These are phyloP conservation scores for Cancer borealis DNA, from an alignment of 2,888 invertebrate genomes.

Conservation along the genomic window DNA sequence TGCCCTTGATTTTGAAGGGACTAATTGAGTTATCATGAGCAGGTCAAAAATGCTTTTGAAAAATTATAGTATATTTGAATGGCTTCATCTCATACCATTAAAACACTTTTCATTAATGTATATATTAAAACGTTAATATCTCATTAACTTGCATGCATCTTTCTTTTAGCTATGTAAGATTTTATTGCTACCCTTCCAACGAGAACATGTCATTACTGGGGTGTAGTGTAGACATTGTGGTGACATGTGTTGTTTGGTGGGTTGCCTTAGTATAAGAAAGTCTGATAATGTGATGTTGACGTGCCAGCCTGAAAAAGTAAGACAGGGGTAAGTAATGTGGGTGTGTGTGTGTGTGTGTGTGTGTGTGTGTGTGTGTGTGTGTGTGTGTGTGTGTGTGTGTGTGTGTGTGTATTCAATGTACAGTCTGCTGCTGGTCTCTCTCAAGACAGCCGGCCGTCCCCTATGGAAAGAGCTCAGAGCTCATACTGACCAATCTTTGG, in stretches of 20 bases:
- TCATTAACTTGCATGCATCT: constrained; percentile 10
- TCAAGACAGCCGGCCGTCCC: too few relatives aligned
- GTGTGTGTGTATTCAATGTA: too few relatives aligned
- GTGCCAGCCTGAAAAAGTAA: constrained; percentile 1
- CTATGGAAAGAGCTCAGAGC: too few relatives aligned
- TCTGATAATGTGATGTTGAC: not conserved
- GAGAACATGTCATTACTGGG: not conserved
- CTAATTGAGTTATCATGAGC: not conserved
- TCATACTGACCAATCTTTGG: too few relatives aligned
- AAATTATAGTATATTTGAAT: not conserved
- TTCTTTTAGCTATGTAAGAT: not conserved
- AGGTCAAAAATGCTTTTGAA: not conserved
- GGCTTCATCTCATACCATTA: not conserved
- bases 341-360: constrained; percentile 34
- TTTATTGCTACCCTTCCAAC: not conserved
- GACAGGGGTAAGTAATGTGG: constrained; percentile 12
- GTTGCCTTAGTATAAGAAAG: constrained; percentile 8
- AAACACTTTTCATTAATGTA: constrained; percentile 16
- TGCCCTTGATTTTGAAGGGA: not conserved
- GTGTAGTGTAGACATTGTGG: not conserved
- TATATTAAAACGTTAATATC: constrained; percentile 13
- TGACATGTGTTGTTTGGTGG: constrained; percentile 4
- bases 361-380: constrained; percentile 30
- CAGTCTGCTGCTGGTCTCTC: too few relatives aligned
- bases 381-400: constrained; percentile 30